Base-by-base conservation (phyloP, 2,888 invertebrate species). In the Lasioglossum villosulum region DNA sequence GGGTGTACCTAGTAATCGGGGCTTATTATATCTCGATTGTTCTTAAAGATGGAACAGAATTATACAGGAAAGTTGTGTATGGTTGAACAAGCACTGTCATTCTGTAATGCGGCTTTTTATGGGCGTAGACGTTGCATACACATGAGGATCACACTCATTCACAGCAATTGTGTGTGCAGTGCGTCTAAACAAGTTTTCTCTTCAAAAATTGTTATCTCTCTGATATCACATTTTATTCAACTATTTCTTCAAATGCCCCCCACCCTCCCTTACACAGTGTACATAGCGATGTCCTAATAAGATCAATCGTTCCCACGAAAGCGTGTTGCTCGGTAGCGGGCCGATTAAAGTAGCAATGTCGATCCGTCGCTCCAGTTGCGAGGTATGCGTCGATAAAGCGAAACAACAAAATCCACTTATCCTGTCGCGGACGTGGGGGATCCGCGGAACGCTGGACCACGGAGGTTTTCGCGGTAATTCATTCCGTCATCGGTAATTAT, bases 351-450 rank as follows among this genome's bases (percentile, higher is more conserved):
- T 70, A 52, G 16, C 42, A 78, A 63, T 82, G 83, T 34, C 75
- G 83, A 83, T 71, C 52, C 83, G 63, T 83, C 73, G 75, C 52
- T 79, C 56, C 78, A 68, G 52, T 68, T 75, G 71, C 30, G 27
- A 72, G 84, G 78, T 75, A 83, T 79, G 83, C 84, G 59, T 39
- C 68, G 84, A 85, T 81, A 86, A 82, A 56, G 76, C 74, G 86
- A 70, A 71, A 86, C 86, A 80, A 77, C 82, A 78, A 71, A 86
- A 86, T 86, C 86, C 87, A 86, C 87, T 86, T 87, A 86, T 73
- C 63, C 78, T 37, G 66, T 71, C 39, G 76, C 85, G 59, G 39
- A 19, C 14, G 23, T 3, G 59, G 34, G 14, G 14, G 63, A 75
- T 48, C 59, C 81, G 73, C 79, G 79, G 78, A 74, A 74, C 73